These are phyloP conservation scores for Tetragnatha versicolor DNA, from an alignment of 1,140 invertebrate species.

Conservation along the genomic window DNA sequence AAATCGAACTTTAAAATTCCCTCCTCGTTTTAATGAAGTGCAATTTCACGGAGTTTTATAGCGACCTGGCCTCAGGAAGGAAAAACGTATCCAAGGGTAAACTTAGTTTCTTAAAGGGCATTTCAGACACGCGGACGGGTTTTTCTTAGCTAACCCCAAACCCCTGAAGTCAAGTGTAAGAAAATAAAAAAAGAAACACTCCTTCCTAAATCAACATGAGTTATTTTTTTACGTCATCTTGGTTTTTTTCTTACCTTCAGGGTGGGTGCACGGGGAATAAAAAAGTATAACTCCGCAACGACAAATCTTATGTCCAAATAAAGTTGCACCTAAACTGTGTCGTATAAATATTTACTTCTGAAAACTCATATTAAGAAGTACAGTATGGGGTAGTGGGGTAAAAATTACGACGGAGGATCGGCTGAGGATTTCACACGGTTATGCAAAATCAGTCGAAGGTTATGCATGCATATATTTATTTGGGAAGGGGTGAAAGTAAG, in stretches of 20 bases:
- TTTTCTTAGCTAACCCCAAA: slow-evolving; percentile 3
- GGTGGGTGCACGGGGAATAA: background rate
- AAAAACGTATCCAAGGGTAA: slow-evolving; percentile 9
- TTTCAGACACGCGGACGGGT: slow-evolving; percentile 8
- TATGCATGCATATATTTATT: background rate
- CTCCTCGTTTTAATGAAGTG: slow-evolving; percentile 41
- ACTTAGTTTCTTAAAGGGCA: slow-evolving; percentile 38
- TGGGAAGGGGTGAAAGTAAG: background rate
- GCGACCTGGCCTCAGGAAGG: background rate
- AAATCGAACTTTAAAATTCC: slow-evolving; percentile 49
- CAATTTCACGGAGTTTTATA: slow-evolving; percentile 40
- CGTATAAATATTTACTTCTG: slow-evolving; percentile 48
- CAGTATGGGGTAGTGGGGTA: slow-evolving; percentile 3
- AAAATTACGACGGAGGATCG: slow-evolving; percentile 30
- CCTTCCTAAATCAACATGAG: slow-evolving; percentile 40
- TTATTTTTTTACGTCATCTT: slow-evolving; percentile 21
- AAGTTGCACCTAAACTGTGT: slow-evolving; percentile 37
- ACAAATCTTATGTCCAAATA: slow-evolving; percentile 51
- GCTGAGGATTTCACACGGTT: slow-evolving; percentile 12
- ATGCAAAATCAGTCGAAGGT: slow-evolving; percentile 25
- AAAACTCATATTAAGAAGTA: slow-evolving; percentile 23
- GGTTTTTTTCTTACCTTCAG: slow-evolving; percentile 31
- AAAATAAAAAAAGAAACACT: background rate
- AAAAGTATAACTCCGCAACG: slow-evolving; percentile 11
- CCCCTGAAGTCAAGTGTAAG: background rate